phyloP scores from a whole-genome alignment of 1,140 invertebrate species.

The Brachionus paranguensis region DNA sequence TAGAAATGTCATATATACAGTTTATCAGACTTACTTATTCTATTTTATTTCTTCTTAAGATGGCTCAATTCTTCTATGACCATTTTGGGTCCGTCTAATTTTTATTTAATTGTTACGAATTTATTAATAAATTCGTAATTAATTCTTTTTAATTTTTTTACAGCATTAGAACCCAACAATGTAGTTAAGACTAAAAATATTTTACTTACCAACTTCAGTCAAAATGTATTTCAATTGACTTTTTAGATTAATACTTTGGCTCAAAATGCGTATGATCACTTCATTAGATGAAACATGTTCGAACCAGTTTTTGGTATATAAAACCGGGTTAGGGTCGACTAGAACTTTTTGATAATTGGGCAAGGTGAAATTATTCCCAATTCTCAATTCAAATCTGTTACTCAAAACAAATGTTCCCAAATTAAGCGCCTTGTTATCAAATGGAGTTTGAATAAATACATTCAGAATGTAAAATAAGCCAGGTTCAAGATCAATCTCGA shows the following conservation, averaged over 20 bases:
- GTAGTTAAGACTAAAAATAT: background rate
- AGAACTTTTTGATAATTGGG: constrained; percentile 11
- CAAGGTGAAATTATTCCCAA: background rate
- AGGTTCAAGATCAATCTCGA: background rate
- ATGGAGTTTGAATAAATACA: constrained; percentile 14
- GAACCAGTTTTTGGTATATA: background rate
- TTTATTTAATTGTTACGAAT: no score
- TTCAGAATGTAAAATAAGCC: background rate
- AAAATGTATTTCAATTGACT: background rate
- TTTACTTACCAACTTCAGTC: background rate
- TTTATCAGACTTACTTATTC: no score
- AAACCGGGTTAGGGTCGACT: background rate
- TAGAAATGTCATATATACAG: no score
- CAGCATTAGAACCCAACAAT: no score
- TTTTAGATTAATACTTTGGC: background rate
- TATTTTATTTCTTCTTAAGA: no score
- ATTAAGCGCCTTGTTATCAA: background rate
- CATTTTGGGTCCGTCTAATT: no score
- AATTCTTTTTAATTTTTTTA: no score
- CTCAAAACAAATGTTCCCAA: background rate
- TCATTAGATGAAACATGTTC: background rate
- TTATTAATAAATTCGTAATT: no score
- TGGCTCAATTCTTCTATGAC: no score
- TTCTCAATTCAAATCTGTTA: background rate
- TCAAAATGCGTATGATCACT: background rate